Conservation (phyloP, 1,140 invertebrate species). For the Pantala flavescens region DNA sequence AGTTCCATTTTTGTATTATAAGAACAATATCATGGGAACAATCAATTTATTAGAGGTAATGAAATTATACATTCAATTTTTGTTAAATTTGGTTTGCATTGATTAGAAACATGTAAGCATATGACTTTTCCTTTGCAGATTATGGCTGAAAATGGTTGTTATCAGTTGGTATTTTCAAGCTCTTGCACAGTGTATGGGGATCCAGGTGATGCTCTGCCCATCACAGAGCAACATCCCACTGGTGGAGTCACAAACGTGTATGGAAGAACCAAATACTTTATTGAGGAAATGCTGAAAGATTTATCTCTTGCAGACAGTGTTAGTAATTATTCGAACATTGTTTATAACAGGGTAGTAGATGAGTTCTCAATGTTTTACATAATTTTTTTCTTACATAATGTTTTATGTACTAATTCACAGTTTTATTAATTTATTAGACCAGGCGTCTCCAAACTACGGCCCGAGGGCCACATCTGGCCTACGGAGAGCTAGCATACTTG, state of each 20-base stretch:
- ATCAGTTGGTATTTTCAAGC: conserved; percentile 81
- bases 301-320: conserved; percentile 61
- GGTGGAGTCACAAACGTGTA: conserved; percentile 55
- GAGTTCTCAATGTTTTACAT: too few species aligned
- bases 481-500: too few species aligned
- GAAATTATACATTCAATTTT: background rate
- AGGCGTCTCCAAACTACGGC: too few species aligned
- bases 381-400: too few species aligned
- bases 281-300: conserved; percentile 86
- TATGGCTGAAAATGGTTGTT: conserved; percentile 62
- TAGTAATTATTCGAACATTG: conserved; percentile 21
- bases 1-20: conserved; percentile 81
- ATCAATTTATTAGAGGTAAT: conserved; percentile 73
- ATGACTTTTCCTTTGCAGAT: conserved; percentile 40
- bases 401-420: too few species aligned
- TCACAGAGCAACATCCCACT: conserved; percentile 44
- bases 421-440: too few species aligned
- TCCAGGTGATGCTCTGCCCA: conserved; percentile 53
- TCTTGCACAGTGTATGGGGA: conserved; percentile 93
- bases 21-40: conserved; percentile 83
- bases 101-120: background rate
- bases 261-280: conserved; percentile 80
- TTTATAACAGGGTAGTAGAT: too few species aligned
- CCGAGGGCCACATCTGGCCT: too few species aligned
- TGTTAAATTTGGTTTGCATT: background rate